Conservation (phyloP, 2,888 invertebrate genomes). For the Ptycholaimellus sp. region DNA sequence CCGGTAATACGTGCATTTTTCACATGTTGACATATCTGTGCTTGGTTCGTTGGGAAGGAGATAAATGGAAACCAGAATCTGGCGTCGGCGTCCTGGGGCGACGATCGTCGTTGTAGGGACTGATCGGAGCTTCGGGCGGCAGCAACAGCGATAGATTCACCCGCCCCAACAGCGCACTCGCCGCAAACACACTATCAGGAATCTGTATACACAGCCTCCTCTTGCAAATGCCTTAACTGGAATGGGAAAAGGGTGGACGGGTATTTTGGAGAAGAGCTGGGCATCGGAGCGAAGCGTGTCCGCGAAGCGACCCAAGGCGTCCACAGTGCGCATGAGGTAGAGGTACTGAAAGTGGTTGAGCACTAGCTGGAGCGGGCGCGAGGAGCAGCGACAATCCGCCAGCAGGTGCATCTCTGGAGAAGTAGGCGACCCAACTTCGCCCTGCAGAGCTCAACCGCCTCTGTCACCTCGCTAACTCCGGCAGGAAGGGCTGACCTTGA, state of each 20-base stretch:
- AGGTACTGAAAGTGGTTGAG: constrained; percentile 22
- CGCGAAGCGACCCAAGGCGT: constrained; percentile 10
- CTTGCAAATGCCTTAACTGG: no score
- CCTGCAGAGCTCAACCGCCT: no score
- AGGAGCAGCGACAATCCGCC: neutral
- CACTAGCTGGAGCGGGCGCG: constrained; percentile 9
- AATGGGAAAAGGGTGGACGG: neutral
- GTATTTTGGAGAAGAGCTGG: constrained; percentile 10
- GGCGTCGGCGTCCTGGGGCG: constrained; percentile 3
- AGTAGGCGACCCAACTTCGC: no score
- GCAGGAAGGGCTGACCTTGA: neutral
- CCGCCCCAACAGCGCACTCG: neutral
- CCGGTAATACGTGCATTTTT: no score
- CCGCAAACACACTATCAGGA: neutral
- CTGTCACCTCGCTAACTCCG: neutral
- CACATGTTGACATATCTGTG: no score
- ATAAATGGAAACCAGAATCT: neutral
- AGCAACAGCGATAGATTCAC: constrained; percentile 2
- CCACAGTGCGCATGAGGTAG: constrained; percentile 9
- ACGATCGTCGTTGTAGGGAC: neutral
- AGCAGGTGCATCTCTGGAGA: no score
- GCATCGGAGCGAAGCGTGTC: constrained; percentile 14
- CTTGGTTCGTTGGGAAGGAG: no score
- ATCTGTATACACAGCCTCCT: no score
- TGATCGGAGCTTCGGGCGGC: constrained; percentile 2